These are phyloP conservation scores for Salarias fasciatus DNA, from an alignment of 2,797 vertebrate species.

Conservation along the genomic window DNA sequence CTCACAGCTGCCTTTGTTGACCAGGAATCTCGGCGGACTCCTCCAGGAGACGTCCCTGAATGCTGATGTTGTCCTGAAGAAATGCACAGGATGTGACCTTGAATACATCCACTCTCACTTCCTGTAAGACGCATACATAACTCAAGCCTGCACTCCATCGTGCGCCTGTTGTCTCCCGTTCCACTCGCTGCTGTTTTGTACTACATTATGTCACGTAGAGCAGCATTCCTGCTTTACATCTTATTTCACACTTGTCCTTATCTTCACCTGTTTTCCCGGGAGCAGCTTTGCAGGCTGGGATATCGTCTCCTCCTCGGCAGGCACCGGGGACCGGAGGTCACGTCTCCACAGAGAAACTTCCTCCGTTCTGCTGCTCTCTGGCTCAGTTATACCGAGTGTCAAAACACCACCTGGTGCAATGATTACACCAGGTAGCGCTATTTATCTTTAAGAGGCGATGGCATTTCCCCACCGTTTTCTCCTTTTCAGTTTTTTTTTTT, in stretches of 20 bases:
- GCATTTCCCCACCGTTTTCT: constrained; percentile 6
- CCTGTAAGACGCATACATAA: constrained; percentile 12
- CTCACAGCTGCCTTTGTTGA: constrained; percentile 44
- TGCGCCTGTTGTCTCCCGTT: neutral
- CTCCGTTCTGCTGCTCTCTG: constrained; percentile 69
- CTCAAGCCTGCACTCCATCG: neutral
- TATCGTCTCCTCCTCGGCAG: constrained; percentile 78
- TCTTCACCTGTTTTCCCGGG: constrained; percentile 19
- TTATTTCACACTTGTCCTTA: constrained; percentile 40
- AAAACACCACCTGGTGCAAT: constrained; percentile 86
- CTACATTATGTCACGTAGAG: constrained; percentile 24
- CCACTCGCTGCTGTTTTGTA: constrained; percentile 39
- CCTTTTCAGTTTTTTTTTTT: constrained; percentile 19
- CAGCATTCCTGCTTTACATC: constrained; percentile 28
- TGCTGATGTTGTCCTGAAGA: constrained; percentile 52
- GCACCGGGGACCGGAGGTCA: constrained; percentile 77
- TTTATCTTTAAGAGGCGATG: constrained; percentile 29
- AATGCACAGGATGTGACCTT: constrained; percentile 58
- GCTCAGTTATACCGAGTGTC: constrained; percentile 79
- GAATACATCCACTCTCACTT: constrained; percentile 47
- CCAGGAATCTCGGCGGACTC: constrained; percentile 35
- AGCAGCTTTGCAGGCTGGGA: constrained; percentile 28
- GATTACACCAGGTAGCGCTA: constrained; percentile 80
- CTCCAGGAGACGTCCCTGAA: constrained; percentile 46
- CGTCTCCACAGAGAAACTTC: constrained; percentile 73